phyloP scores from a whole-genome alignment of 2,113 vertebrate species.

The Phylloscopus trochilus region DNA sequence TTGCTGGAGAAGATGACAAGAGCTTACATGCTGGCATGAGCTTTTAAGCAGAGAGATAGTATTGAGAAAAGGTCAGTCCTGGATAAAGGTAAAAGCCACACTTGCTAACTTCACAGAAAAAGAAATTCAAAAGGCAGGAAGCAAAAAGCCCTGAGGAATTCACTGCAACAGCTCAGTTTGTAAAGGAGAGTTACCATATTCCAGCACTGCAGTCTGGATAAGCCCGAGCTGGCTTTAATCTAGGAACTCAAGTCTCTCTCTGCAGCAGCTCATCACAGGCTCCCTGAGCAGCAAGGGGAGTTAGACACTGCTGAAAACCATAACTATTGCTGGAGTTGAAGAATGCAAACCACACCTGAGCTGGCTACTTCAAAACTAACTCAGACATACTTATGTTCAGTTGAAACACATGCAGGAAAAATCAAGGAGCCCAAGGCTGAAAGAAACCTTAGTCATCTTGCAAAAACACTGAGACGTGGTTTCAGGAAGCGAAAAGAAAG shows the following conservation, averaged over 20 bases:
- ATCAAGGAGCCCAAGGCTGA: neutral
- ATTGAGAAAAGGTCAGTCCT: neutral
- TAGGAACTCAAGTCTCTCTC: neutral
- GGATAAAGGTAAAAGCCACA: neutral
- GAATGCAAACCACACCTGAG: neutral
- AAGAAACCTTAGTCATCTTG: neutral
- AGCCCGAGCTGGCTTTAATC: neutral
- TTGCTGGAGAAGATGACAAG: neutral
- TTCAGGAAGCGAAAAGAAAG: neutral
- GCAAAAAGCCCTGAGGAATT: neutral
- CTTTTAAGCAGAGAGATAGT: slow-evolving; percentile 2
- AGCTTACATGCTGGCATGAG: neutral
- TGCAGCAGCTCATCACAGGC: neutral
- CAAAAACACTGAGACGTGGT: neutral
- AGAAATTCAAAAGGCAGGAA: slow-evolving; percentile 31
- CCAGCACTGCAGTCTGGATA: neutral
- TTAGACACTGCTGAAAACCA: neutral
- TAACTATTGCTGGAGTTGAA: neutral
- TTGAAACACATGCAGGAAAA: neutral
- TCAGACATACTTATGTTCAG: neutral
- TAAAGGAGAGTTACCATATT: neutral
- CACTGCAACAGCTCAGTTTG: neutral
- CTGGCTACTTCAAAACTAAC: neutral
- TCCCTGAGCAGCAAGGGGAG: neutral
- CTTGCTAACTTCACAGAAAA: neutral